Percentiles rank a stretch among this genome's conserved stretches.
phyloP scores from a whole-genome alignment of 2,888 invertebrate genomes.

The Oscheius sp. region DNA sequence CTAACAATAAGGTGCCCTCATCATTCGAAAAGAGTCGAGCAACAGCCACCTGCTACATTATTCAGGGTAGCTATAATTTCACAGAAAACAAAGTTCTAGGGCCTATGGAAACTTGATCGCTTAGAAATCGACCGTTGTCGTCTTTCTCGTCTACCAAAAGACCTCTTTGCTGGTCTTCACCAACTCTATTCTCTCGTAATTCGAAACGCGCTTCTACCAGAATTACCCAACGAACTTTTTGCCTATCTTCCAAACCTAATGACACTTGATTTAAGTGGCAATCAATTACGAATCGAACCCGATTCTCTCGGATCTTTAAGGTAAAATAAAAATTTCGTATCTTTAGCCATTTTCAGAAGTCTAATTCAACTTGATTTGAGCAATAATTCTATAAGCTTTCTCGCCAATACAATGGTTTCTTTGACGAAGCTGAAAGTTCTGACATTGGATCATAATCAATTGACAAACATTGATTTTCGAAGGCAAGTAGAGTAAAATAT shows the following conservation, averaged over 20 bases:
- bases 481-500: too few species aligned
- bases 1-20: slow-evolving; percentile 61
- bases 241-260: slow-evolving; percentile 57
- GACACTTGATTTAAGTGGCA: slow-evolving; percentile 60
- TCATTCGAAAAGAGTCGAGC: slow-evolving; percentile 39
- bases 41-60: slow-evolving; percentile 49
- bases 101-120: slow-evolving; percentile 58
- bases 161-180: slow-evolving; percentile 40
- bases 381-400: slow-evolving; percentile 51
- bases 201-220: slow-evolving; percentile 52
- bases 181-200: slow-evolving; percentile 58
- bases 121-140: slow-evolving; percentile 58
- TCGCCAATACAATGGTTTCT: slow-evolving; percentile 51
- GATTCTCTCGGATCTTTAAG: slow-evolving; percentile 48
- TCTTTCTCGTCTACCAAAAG: neutral
- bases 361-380: slow-evolving; percentile 56
- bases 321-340: slow-evolving; percentile 32
- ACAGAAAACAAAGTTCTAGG: slow-evolving; percentile 20
- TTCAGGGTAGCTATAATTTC: slow-evolving; percentile 36
- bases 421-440: slow-evolving; percentile 47
- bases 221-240: slow-evolving; percentile 53
- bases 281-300: slow-evolving; percentile 54
- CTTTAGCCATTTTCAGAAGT: slow-evolving; percentile 34
- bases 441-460: slow-evolving; percentile 49
- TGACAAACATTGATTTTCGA: slow-evolving; percentile 55